phyloP scores from a whole-genome alignment of 2,797 vertebrate species.

The Discoglossus pictus region DNA sequence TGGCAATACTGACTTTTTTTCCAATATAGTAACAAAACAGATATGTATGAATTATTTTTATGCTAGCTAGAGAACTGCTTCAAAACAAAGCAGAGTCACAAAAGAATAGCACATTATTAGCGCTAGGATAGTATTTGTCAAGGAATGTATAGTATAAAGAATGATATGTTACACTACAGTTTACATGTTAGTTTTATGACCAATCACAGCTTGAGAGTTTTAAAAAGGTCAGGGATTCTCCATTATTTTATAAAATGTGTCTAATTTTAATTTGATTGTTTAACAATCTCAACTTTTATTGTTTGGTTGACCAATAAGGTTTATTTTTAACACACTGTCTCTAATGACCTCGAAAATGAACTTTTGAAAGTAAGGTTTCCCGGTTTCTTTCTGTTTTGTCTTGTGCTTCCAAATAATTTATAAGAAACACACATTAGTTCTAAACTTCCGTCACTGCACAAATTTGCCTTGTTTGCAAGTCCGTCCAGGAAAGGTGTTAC shows the following conservation, averaged over 20 bases:
- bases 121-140: conserved; percentile 31
- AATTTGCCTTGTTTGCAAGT: conserved; percentile 4
- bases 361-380: conserved; percentile 6
- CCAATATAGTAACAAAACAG: conserved; percentile 57
- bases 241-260: conserved; percentile 45
- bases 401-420: conserved; percentile 26
- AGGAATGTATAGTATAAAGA: conserved; percentile 40
- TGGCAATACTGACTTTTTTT: conserved; percentile 65
- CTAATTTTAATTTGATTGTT: conserved; percentile 58
- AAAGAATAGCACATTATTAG: conserved; percentile 47
- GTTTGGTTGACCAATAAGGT: neutral
- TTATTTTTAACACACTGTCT: neutral
- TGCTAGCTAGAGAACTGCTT: conserved; percentile 60
- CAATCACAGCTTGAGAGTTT: conserved; percentile 64
- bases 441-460: conserved; percentile 17
- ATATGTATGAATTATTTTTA: conserved; percentile 54
- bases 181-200: conserved; percentile 53
- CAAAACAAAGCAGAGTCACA: conserved; percentile 51
- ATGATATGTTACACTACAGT: conserved; percentile 59
- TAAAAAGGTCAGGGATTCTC: conserved; percentile 64
- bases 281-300: neutral
- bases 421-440: conserved; percentile 1
- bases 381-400: conserved; percentile 30
- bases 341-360: neutral
- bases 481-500: conserved; percentile 29